Conservation (phyloP, 2,888 invertebrate genomes). For the Spatulosminthurus flaviceps region DNA sequence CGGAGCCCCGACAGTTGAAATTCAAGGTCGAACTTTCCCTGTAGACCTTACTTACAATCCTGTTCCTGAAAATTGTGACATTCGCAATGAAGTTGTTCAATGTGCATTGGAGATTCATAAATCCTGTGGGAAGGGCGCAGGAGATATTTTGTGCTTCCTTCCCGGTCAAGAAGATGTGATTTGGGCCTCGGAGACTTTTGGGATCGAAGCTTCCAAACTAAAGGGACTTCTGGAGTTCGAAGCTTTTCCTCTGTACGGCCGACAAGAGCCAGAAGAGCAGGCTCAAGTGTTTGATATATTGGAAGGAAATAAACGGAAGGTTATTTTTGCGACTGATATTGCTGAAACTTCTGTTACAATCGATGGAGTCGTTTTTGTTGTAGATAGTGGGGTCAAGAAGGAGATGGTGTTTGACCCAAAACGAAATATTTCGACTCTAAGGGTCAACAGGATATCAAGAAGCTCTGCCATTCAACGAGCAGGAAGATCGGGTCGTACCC, state of each 20-base stretch:
- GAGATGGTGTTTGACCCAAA: slow-evolving; percentile 65
- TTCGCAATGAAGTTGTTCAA: slow-evolving; percentile 63
- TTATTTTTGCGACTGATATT: slow-evolving; percentile 64
- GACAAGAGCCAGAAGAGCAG: slow-evolving; percentile 65
- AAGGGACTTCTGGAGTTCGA: neutral
- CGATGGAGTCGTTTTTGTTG: slow-evolving; percentile 66
- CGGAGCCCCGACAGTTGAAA: slow-evolving; percentile 64
- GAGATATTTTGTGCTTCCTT: slow-evolving; percentile 64
- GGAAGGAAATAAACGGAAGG: slow-evolving; percentile 62
- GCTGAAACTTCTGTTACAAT: slow-evolving; percentile 67
- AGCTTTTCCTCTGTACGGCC: slow-evolving; percentile 54
- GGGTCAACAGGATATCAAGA: slow-evolving; percentile 34
- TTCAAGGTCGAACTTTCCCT: slow-evolving; percentile 66
- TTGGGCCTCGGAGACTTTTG: slow-evolving; percentile 30
- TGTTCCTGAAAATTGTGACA: slow-evolving; percentile 54
- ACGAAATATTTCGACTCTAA: slow-evolving; percentile 48
- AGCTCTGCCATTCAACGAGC: slow-evolving; percentile 66
- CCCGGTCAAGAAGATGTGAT: slow-evolving; percentile 48
- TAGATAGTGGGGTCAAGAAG: slow-evolving; percentile 66
- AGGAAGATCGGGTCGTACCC: slow-evolving; percentile 67
- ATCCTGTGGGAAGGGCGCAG: slow-evolving; percentile 56
- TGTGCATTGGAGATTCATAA: slow-evolving; percentile 65
- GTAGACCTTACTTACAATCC: slow-evolving; percentile 65
- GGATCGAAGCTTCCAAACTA: slow-evolving; percentile 49
- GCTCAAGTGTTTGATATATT: slow-evolving; percentile 64